phyloP scores from a whole-genome alignment of 2,113 vertebrate species.

The Gobio gobio region DNA sequence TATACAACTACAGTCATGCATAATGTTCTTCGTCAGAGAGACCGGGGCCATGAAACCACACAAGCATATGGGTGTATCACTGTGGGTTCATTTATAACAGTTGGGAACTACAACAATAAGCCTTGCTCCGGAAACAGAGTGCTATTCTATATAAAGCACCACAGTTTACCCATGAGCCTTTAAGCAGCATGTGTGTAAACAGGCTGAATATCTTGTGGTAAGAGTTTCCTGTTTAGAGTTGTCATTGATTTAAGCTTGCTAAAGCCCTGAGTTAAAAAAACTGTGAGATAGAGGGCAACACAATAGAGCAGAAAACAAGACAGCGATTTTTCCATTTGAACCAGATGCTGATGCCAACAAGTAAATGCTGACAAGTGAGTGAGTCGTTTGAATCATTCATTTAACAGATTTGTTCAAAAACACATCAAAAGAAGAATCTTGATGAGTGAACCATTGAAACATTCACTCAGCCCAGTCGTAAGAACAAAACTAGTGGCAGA shows the following conservation, averaged over 20 bases:
- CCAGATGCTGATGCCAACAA: neutral
- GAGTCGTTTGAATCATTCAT: neutral
- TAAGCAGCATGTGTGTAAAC: neutral
- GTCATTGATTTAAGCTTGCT: neutral
- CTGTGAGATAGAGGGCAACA: no score
- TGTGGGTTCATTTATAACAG: neutral
- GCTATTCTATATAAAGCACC: neutral
- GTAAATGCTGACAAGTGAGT: neutral
- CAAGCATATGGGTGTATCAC: slow-evolving; percentile 21
- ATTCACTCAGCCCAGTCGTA: neutral
- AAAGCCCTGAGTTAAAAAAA: neutral
- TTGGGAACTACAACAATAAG: neutral
- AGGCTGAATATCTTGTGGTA: neutral
- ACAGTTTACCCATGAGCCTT: slow-evolving; percentile 4
- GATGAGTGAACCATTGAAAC: neutral
- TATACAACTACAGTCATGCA: slow-evolving; percentile 6
- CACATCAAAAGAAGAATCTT: neutral
- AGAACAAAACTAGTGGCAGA: neutral
- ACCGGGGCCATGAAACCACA: neutral
- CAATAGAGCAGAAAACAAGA: neutral
- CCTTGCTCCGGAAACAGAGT: neutral
- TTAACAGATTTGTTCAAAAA: neutral
- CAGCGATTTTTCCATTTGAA: neutral
- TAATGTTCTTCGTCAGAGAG: slow-evolving; percentile 10
- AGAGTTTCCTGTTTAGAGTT: slow-evolving; percentile 22